Base-by-base conservation (phyloP, 1,140 invertebrate genomes). In the Ostrea denselamellosa region DNA sequence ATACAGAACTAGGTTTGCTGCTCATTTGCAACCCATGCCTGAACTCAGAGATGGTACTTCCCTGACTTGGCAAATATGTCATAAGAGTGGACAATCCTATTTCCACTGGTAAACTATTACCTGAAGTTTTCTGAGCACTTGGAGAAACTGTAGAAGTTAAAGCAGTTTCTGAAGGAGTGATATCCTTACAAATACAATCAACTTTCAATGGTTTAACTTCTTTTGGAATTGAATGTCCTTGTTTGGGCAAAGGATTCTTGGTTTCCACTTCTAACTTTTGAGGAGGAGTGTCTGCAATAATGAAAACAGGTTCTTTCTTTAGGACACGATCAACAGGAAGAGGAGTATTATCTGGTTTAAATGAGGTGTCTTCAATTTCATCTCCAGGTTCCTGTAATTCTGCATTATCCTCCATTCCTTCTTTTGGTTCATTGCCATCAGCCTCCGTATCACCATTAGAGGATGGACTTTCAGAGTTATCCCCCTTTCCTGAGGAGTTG, bases 401-500 rank as follows among this genome's bases (percentile, higher is more conserved):
- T 28, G 44, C 53, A 22, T 25, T 54, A 8, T 81, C 22, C 12
- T 83, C 52, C 54, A 85, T 83, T 19, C 44, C 51, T 19, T 88
- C 53, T 52, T 52, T 86, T n/a, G 68, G n/a, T 10, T 83, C 54
- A 44, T 83, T 83, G 34, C 56, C 58, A 52, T 86, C 84, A 58
- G 8, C 81, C 9, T 77, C 85, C 53, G 81, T 85, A 22, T 34
- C 68, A 22, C 62, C 77, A 51, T 86, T 28, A 19, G 68, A 54
- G 17, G 68, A 87, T 44, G 85, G 77, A 85, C 88, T 83, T 81
- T 83, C 85, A 54, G 62, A 85, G 85, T 65, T 19, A 71, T 22
- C 12, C n/a, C 86, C 68, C 82, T 52, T 85, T 9, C 56, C 7
- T 19, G 71, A 82, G 22, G 88, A 89, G 51, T 91, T 86, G 81